Conservation (phyloP, 2,888 invertebrate species). For the Leptopilina drosophilae region DNA sequence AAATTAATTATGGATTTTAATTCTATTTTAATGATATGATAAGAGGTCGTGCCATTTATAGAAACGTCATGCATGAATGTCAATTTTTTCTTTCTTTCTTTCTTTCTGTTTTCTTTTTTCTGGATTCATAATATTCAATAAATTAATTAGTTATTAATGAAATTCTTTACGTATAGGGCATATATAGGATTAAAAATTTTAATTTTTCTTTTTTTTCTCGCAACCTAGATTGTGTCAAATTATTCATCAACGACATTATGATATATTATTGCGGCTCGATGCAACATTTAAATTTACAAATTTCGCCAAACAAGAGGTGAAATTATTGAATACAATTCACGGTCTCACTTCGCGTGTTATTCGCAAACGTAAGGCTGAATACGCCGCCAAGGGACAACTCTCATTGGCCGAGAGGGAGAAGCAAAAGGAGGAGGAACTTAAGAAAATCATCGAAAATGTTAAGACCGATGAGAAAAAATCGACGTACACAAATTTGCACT, state of each 20-base stretch:
- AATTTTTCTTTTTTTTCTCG: no score
- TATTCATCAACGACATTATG: constrained; percentile 78
- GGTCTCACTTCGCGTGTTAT: constrained; percentile 77
- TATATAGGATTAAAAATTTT: no score
- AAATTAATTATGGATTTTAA: no score
- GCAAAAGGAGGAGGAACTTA: constrained; percentile 41
- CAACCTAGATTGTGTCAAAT: constrained; percentile 79
- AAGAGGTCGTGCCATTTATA: no score
- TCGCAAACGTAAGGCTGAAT: constrained; percentile 62
- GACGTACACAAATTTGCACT: constrained; percentile 61
- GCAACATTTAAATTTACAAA: constrained; percentile 77
- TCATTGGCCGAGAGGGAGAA: constrained; percentile 49
- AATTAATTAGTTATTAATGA: neutral
- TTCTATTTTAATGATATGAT: no score
- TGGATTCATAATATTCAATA: neutral
- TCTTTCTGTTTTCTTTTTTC: no score
- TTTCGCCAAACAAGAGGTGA: constrained; percentile 76
- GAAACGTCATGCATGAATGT: neutral
- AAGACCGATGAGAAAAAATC: constrained; percentile 19
- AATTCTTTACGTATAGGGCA: neutral
- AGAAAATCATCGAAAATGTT: constrained; percentile 14
- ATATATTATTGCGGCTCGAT: constrained; percentile 77
- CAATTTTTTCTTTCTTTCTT: neutral
- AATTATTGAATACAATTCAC: constrained; percentile 78
- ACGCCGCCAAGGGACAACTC: constrained; percentile 52